Conservation (phyloP, 2,888 invertebrate species). For the Graphium colonna region DNA sequence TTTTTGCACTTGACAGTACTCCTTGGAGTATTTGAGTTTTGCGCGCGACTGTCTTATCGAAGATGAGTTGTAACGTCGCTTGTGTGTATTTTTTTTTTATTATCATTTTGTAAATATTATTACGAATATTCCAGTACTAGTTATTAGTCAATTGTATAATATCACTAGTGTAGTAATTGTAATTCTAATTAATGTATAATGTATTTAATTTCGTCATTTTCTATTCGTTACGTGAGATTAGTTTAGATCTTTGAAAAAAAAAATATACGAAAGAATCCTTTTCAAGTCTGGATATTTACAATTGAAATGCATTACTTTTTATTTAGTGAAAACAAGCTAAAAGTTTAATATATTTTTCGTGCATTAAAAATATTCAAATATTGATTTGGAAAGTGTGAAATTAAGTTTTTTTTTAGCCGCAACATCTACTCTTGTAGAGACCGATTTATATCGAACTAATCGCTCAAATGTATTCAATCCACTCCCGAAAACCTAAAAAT, state of each 20-base stretch:
- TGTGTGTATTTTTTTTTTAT: too few species aligned
- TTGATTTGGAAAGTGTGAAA: too few species aligned
- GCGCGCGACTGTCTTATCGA: neutral
- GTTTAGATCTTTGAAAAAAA: neutral
- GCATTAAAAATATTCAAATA: too few species aligned
- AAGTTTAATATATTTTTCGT: too few species aligned
- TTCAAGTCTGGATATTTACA: too few species aligned
- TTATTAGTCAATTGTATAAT: conserved; percentile 69
- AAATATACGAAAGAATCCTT: too few species aligned
- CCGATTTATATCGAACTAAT: conserved; percentile 2
- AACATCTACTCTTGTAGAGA: neutral
- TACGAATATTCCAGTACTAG: conserved; percentile 69
- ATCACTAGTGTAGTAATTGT: conserved; percentile 61
- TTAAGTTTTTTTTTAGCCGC: conserved; percentile 6
- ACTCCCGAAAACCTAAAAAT: too few species aligned
- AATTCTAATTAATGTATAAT: conserved; percentile 38
- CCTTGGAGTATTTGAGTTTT: conserved; percentile 10
- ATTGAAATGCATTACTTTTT: too few species aligned
- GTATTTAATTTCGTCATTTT: conserved; percentile 59
- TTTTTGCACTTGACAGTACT: too few species aligned
- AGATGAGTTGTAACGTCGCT: conserved; percentile 32
- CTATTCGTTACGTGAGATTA: conserved; percentile 37
- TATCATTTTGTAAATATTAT: conserved; percentile 70
- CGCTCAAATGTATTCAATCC: conserved; percentile 10
- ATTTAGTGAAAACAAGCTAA: too few species aligned